Evolutionary conservation across 1,140 invertebrate species (phyloP).

Genomic region (Drosophila rufa): DNA sequence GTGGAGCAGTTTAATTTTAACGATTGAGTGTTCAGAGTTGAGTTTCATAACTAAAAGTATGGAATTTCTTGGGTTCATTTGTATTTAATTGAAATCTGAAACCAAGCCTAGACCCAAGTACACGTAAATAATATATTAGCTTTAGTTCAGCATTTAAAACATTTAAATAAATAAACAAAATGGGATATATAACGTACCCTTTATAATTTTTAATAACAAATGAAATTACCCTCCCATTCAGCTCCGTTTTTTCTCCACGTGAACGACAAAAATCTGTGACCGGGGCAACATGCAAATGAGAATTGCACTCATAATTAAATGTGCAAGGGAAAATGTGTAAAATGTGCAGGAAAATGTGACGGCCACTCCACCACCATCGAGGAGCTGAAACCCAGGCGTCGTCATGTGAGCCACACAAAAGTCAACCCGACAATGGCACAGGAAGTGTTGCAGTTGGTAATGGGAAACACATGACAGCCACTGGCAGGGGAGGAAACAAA

Average conservation of each 20-base stretch:
- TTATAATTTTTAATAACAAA: not conserved
- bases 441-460: slow-evolving; percentile 64
- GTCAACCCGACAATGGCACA: slow-evolving; percentile 39
- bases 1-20: not conserved
- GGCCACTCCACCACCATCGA: not conserved
- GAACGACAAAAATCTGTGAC: slow-evolving; percentile 33
- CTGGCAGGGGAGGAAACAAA: slow-evolving; percentile 1
- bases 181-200: no score
- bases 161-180: not conserved
- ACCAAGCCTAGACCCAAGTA: not conserved
- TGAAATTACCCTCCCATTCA: not conserved
- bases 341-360: slow-evolving; percentile 48
- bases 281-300: slow-evolving; percentile 41
- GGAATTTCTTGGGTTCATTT: not conserved
- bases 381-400: slow-evolving; percentile 18
- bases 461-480: slow-evolving; percentile 60
- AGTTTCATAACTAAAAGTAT: no score
- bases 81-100: not conserved
- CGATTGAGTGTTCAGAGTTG: not conserved
- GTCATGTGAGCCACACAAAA: slow-evolving; percentile 42
- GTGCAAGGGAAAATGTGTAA: slow-evolving; percentile 57
- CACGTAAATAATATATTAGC: not conserved
- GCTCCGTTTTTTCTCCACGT: not conserved
- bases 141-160: not conserved
- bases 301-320: slow-evolving; percentile 68